Evolutionary conservation across 2,888 invertebrate genomes (phyloP).

Genomic region (Noctua janthina): DNA sequence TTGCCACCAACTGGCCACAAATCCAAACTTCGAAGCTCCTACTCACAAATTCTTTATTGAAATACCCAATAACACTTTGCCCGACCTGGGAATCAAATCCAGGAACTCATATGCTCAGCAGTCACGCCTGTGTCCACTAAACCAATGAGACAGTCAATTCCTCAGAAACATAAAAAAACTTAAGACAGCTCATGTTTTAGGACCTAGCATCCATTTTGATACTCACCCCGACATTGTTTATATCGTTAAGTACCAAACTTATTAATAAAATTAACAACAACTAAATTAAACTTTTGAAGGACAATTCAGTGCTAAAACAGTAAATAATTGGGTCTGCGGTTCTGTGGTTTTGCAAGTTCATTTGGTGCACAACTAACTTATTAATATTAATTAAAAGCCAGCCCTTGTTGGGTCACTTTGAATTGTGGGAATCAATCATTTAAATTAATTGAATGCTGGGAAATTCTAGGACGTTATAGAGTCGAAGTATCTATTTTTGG

Average conservation of each 20-base stretch:
- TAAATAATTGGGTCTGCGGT: slow-evolving; percentile 28
- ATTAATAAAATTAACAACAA: slow-evolving; percentile 17
- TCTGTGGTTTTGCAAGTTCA: slow-evolving; percentile 13
- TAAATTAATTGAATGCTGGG: neutral
- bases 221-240: neutral
- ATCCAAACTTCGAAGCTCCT: no score
- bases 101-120: no score
- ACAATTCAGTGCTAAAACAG: slow-evolving; percentile 13
- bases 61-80: no score
- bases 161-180: no score
- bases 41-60: no score
- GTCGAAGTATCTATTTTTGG: neutral
- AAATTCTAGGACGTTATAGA: no score
- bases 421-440: neutral
- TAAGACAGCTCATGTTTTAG: neutral
- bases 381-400: slow-evolving; percentile 24
- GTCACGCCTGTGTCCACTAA: no score
- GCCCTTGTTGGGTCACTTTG: slow-evolving; percentile 9
- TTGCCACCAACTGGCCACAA: neutral
- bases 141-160: no score
- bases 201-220: neutral
- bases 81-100: no score
- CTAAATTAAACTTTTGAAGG: neutral
- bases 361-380: neutral
- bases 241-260: neutral